Conservation (phyloP, 2,113 vertebrate species). For the Pomatorhinus ruficollis region DNA sequence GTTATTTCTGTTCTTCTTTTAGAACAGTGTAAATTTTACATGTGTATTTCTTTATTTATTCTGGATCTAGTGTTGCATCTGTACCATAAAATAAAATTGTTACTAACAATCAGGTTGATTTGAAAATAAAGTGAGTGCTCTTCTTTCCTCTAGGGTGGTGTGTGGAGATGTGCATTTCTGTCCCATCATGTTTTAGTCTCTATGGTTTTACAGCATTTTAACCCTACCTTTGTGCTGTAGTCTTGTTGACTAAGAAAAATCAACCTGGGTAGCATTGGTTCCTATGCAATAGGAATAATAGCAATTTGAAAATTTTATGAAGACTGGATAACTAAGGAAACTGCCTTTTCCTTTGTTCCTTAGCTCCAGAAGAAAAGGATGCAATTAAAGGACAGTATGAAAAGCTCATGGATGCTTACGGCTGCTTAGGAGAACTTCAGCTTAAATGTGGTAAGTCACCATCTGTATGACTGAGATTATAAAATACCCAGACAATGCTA, state of each 20-base stretch:
- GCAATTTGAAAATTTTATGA: not conserved
- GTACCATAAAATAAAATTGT: not conserved
- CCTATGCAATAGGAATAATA: not conserved
- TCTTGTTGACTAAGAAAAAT: not conserved
- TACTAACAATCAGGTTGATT: not conserved
- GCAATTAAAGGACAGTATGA: slow-evolving; percentile 79
- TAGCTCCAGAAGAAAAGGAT: slow-evolving; percentile 81
- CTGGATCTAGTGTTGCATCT: not conserved
- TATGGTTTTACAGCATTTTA: not conserved
- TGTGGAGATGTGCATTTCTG: not conserved
- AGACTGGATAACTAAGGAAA: not conserved
- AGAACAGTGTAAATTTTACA: not conserved
- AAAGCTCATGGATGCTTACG: slow-evolving; percentile 77
- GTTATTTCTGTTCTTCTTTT: not conserved
- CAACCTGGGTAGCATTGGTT: not conserved
- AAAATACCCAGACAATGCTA: not conserved
- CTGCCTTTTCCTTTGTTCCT: slow-evolving; percentile 1
- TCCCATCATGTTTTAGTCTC: not conserved
- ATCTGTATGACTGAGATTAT: not conserved
- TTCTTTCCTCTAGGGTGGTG: not conserved
- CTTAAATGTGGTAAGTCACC: slow-evolving; percentile 74
- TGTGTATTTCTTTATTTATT: not conserved
- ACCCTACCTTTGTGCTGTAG: not conserved
- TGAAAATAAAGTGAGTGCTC: not conserved
- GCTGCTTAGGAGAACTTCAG: slow-evolving; percentile 79